Evolutionary conservation across 2,797 vertebrate species (phyloP).

Genomic region (Coendou prehensilis): DNA sequence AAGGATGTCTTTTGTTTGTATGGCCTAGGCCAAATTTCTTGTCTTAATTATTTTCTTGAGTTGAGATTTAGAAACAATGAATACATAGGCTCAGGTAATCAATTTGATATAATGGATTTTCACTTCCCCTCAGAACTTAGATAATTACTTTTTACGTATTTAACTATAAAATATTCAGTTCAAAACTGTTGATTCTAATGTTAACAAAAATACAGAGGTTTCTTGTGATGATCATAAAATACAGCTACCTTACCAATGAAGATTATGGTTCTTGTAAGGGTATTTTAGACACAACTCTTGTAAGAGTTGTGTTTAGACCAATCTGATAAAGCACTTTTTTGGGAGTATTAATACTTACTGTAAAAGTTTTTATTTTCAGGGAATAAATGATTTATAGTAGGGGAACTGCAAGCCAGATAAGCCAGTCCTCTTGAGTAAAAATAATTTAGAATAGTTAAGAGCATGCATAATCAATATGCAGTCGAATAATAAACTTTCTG

Average conservation of each 20-base stretch:
- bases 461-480: slow-evolving; percentile 14
- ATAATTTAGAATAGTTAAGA: slow-evolving; percentile 35
- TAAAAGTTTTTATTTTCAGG: slow-evolving; percentile 64
- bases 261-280: not conserved
- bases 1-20: slow-evolving; percentile 32
- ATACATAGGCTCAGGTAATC: not conserved
- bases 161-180: slow-evolving; percentile 60
- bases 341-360: slow-evolving; percentile 33
- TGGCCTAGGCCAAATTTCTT: slow-evolving; percentile 27
- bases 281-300: not conserved
- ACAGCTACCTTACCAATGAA: not conserved
- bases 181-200: slow-evolving; percentile 26
- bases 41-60: slow-evolving; percentile 29
- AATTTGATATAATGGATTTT: slow-evolving; percentile 10
- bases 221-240: not conserved
- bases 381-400: slow-evolving; percentile 61
- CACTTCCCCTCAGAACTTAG: slow-evolving; percentile 24
- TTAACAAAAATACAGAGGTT: slow-evolving; percentile 12
- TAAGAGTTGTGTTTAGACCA: not conserved
- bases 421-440: not conserved
- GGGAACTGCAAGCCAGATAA: slow-evolving; percentile 47
- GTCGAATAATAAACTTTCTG: slow-evolving; percentile 40
- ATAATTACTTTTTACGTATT: slow-evolving; percentile 1
- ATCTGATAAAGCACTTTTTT: slow-evolving; percentile 47
- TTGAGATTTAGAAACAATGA: not conserved